Evolutionary conservation across 1,140 invertebrate genomes (phyloP).

Genomic region (Rhopalosiphum padi): DNA sequence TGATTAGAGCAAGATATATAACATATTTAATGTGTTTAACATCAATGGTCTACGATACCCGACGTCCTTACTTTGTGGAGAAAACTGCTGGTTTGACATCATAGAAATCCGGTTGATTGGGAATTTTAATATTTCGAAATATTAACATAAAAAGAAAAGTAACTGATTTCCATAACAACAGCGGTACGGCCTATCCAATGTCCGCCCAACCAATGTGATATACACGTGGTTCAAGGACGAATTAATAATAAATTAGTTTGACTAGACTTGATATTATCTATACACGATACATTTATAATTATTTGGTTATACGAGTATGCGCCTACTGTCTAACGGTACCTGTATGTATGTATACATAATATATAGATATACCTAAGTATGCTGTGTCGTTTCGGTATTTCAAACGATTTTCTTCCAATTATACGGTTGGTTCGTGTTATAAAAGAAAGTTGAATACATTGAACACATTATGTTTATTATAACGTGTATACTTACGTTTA

Average conservation of each 20-base stretch:
- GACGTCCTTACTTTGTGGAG: not conserved
- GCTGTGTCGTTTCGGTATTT: not conserved
- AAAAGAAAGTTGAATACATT: constrained; percentile 17
- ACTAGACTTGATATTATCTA: not conserved
- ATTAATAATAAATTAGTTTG: constrained; percentile 26
- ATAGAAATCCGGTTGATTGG: not conserved
- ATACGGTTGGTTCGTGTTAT: not conserved
- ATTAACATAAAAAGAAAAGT: constrained; percentile 36
- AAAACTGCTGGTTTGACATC: not conserved
- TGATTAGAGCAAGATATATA: not conserved
- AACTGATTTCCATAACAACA: not conserved
- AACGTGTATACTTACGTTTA: not conserved
- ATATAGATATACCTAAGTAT: not conserved
- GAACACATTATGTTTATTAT: not conserved
- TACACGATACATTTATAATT: not conserved
- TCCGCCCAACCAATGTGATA: not conserved
- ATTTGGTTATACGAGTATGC: not conserved
- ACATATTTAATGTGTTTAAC: not conserved
- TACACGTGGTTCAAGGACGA: not conserved
- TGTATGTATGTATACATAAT: not conserved
- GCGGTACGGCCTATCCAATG: not conserved
- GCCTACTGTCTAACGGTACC: not conserved
- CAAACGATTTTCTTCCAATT: not conserved
- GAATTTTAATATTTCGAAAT: not conserved
- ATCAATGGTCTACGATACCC: too few species aligned